phyloP scores from a whole-genome alignment of 2,797 vertebrate species.

The Clarias laeviceps region DNA sequence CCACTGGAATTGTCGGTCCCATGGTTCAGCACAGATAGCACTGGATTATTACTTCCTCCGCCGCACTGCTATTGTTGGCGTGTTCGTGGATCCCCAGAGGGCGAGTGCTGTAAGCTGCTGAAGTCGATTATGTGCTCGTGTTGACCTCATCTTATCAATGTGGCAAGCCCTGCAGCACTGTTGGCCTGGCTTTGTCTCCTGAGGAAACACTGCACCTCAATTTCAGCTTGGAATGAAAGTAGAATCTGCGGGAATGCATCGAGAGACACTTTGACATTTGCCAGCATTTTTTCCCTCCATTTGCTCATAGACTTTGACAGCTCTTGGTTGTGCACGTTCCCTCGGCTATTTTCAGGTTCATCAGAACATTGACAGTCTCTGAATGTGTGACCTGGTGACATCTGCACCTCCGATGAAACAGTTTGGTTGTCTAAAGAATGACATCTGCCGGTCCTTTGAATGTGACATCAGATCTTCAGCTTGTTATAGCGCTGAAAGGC shows the following conservation, averaged over 20 bases:
- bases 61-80: conserved; percentile 59
- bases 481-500: conserved; percentile 3
- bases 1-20: conserved; percentile 38
- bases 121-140: conserved; percentile 64
- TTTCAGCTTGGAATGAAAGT: conserved; percentile 57
- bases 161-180: conserved; percentile 56
- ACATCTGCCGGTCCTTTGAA: conserved; percentile 27
- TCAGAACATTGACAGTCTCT: conserved; percentile 48
- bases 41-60: conserved; percentile 59
- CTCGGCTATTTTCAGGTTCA: conserved; percentile 42
- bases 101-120: conserved; percentile 61
- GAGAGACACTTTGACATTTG: conserved; percentile 57
- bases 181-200: conserved; percentile 58
- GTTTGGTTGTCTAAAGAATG: conserved; percentile 33
- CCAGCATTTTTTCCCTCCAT: conserved; percentile 43
- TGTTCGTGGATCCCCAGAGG: conserved; percentile 55
- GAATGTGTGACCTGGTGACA: conserved; percentile 39
- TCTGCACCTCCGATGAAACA: conserved; percentile 32
- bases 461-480: not conserved
- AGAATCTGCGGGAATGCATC: conserved; percentile 42
- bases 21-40: conserved; percentile 53
- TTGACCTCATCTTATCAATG: conserved; percentile 69
- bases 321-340: conserved; percentile 29
- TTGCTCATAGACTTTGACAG: conserved; percentile 38
- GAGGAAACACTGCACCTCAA: conserved; percentile 56